Conservation (phyloP, 2,797 vertebrate species). For the Semaprochilodus insignis region DNA sequence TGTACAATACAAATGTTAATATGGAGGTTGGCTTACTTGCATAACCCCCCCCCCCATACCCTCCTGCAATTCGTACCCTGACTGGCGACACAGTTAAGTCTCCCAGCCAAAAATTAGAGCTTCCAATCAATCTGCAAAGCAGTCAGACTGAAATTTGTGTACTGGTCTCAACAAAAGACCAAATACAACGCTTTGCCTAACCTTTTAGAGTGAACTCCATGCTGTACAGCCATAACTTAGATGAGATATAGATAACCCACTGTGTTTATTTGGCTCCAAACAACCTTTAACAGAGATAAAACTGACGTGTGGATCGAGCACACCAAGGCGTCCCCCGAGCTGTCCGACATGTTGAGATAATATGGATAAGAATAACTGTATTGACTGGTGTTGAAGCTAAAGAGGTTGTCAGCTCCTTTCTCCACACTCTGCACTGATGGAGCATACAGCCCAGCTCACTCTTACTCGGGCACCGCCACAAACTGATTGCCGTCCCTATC, state of each 20-base stretch:
- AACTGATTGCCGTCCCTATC: constrained; percentile 17
- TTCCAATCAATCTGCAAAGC: background rate
- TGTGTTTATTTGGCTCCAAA: constrained; percentile 16
- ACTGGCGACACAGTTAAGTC: too few species aligned
- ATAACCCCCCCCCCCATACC: too few species aligned
- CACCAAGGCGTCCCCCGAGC: constrained; percentile 15
- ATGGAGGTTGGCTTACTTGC: too few species aligned
- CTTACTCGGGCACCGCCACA: constrained; percentile 5
- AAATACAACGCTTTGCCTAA: background rate
- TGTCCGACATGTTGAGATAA: constrained; percentile 14
- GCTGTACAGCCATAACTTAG: background rate
- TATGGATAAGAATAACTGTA: constrained; percentile 42
- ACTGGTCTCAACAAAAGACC: background rate
- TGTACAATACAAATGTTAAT: too few species aligned
- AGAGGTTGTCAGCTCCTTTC: constrained; percentile 47
- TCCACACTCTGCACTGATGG: constrained; percentile 41
- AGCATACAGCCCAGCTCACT: constrained; percentile 10
- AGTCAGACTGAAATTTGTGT: background rate
- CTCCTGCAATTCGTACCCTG: too few species aligned
- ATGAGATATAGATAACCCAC: constrained; percentile 12
- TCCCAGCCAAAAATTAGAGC: too few species aligned
- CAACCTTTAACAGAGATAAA: constrained; percentile 15
- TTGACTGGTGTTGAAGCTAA: constrained; percentile 38
- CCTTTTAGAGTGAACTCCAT: background rate
- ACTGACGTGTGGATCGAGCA: constrained; percentile 1